Conservation (phyloP, 1,140 invertebrate genomes). For the Lysiphlebus fabarum region DNA sequence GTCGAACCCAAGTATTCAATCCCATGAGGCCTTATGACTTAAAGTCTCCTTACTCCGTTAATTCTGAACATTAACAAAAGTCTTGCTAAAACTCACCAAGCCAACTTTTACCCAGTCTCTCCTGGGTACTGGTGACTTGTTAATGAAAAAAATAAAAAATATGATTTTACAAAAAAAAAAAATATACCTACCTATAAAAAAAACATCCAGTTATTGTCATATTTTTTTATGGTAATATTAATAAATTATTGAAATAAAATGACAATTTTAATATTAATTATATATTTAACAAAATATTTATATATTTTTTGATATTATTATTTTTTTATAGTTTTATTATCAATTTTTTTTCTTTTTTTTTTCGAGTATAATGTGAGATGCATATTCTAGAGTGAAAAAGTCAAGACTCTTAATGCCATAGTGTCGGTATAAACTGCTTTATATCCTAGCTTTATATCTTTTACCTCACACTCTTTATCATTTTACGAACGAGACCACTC, state of each 20-base stretch:
- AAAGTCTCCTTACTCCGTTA: slow-evolving; percentile 56
- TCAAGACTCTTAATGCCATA: slow-evolving; percentile 32
- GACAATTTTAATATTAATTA: too few relatives aligned
- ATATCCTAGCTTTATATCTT: slow-evolving; percentile 31
- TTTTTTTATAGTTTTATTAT: background rate
- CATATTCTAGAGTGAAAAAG: background rate
- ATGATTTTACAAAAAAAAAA: slow-evolving; percentile 2
- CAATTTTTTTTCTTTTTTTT: slow-evolving; percentile 14
- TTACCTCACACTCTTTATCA: slow-evolving; percentile 29
- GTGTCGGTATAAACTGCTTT: slow-evolving; percentile 41
- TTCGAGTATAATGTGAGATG: background rate
- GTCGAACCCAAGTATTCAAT: slow-evolving; percentile 42
- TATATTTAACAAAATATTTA: too few relatives aligned
- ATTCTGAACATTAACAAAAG: slow-evolving; percentile 57
- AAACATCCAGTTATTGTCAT: background rate
- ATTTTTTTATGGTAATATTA: background rate
- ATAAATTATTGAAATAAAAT: slow-evolving; percentile 15
- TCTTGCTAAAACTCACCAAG: slow-evolving; percentile 51
- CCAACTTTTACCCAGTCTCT: slow-evolving; percentile 40
- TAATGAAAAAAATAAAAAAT: slow-evolving; percentile 55
- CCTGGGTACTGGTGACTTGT: slow-evolving; percentile 44
- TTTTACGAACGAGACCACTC: slow-evolving; percentile 25
- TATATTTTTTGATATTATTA: too few relatives aligned
- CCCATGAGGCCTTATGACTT: slow-evolving; percentile 54
- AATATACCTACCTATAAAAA: too few relatives aligned